These are phyloP conservation scores for Philypnodon macrostomus DNA, from an alignment of 2,797 vertebrate species.

Conservation along the genomic window DNA sequence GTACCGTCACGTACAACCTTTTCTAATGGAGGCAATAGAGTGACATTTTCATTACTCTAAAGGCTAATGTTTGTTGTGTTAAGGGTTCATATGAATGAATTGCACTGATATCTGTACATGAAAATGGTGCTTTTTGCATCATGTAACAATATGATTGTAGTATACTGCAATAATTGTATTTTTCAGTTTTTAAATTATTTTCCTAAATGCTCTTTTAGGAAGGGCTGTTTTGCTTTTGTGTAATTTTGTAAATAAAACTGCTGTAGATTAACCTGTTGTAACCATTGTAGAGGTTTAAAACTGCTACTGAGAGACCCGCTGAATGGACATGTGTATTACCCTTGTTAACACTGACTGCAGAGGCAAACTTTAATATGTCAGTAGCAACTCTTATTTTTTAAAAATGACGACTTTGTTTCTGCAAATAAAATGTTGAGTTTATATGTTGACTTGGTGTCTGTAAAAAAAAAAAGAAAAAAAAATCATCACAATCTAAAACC, in stretches of 20 bases:
- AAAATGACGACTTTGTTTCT: conserved; percentile 70
- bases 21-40: conserved; percentile 25
- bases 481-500: background rate
- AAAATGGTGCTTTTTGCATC: conserved; percentile 92
- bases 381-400: conserved; percentile 73
- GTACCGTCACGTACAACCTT: conserved; percentile 31
- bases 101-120: conserved; percentile 96
- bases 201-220: conserved; percentile 69
- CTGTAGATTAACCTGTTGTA: conserved; percentile 85
- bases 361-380: conserved; percentile 50
- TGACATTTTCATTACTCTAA: conserved; percentile 38
- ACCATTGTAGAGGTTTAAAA: conserved; percentile 83
- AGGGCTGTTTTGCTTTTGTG: conserved; percentile 81
- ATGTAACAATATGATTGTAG: conserved; percentile 93
- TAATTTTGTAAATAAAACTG: conserved; percentile 95
- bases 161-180: conserved; percentile 95
- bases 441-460: conserved; percentile 13
- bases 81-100: conserved; percentile 80
- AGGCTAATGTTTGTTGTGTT: conserved; percentile 45
- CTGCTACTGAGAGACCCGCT: conserved; percentile 60
- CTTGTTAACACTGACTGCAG: conserved; percentile 37
- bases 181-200: conserved; percentile 91
- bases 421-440: conserved; percentile 76
- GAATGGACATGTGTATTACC: conserved; percentile 72
- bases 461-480: background rate